Conservation (phyloP, 2,113 vertebrate genomes). For the Toxotes jaculatrix region DNA sequence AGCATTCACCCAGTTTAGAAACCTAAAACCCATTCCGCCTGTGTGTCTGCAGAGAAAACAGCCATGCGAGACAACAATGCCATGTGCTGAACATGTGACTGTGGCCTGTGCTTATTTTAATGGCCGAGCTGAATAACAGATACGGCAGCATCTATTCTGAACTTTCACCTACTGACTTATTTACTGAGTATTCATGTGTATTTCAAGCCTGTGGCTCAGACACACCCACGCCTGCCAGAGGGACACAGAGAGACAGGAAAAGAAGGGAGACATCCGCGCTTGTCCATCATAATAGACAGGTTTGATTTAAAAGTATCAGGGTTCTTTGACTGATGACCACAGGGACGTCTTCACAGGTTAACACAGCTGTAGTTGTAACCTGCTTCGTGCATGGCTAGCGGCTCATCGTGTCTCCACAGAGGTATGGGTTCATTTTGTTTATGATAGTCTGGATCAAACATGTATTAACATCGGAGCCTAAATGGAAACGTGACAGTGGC, state of each 20-base stretch:
- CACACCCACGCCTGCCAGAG: slow-evolving; percentile 14
- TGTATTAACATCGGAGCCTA: neutral
- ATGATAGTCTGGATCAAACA: too few relatives aligned
- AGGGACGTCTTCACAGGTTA: too few relatives aligned
- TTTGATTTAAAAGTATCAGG: too few relatives aligned
- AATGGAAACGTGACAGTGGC: slow-evolving; percentile 30
- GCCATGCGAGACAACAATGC: neutral
- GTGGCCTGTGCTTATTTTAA: slow-evolving; percentile 49
- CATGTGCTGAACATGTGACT: slow-evolving; percentile 36
- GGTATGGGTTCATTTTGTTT: neutral
- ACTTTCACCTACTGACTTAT: slow-evolving; percentile 63
- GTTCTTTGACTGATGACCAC: neutral
- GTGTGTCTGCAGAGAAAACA: slow-evolving; percentile 8
- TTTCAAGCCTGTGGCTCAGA: slow-evolving; percentile 6
- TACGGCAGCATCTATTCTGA: slow-evolving; percentile 26
- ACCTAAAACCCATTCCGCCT: neutral
- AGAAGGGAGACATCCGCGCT: neutral
- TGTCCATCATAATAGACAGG: neutral
- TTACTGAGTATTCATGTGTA: slow-evolving; percentile 3
- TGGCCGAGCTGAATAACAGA: slow-evolving; percentile 30
- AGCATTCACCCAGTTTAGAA: neutral
- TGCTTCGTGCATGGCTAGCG: neutral
- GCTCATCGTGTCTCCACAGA: neutral
- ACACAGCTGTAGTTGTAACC: too few relatives aligned
- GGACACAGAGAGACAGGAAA: neutral